These are phyloP conservation scores for Mionectes macconnelli DNA, from an alignment of 2,113 vertebrate genomes.

Conservation along the genomic window DNA sequence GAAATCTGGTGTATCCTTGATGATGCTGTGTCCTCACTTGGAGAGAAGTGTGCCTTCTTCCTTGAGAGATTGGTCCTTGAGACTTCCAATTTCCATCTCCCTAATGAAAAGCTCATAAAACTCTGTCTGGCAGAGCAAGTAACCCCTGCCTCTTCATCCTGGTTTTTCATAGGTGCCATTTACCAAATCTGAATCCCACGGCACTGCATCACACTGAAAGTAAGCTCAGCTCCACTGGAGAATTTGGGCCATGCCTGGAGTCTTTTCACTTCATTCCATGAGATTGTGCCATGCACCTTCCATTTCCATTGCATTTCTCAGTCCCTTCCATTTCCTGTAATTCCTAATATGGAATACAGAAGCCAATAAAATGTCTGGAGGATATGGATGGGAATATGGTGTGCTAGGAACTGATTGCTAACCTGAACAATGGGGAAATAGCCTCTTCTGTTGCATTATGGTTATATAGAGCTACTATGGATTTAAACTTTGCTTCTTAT, in stretches of 20 bases:
- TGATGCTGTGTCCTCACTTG: not conserved
- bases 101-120: not conserved
- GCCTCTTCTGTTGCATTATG: not conserved
- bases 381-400: not conserved
- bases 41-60: not conserved
- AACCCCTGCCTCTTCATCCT: not conserved
- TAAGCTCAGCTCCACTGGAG: not conserved
- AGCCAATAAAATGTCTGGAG: not conserved
- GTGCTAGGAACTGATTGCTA: not conserved
- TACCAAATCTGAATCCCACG: not conserved
- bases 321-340: not conserved
- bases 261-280: not conserved
- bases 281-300: not conserved
- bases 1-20: not conserved
- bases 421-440: not conserved
- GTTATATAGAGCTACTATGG: not conserved
- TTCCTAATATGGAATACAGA: not conserved
- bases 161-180: not conserved
- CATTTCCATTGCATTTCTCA: not conserved
- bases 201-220: not conserved
- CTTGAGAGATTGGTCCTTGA: not conserved
- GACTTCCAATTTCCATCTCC: not conserved
- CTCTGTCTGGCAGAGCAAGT: not conserved
- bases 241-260: not conserved
- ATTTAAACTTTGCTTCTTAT: not conserved